Conservation (phyloP, 2,113 vertebrate species). For the Protomyctophum bolini region DNA sequence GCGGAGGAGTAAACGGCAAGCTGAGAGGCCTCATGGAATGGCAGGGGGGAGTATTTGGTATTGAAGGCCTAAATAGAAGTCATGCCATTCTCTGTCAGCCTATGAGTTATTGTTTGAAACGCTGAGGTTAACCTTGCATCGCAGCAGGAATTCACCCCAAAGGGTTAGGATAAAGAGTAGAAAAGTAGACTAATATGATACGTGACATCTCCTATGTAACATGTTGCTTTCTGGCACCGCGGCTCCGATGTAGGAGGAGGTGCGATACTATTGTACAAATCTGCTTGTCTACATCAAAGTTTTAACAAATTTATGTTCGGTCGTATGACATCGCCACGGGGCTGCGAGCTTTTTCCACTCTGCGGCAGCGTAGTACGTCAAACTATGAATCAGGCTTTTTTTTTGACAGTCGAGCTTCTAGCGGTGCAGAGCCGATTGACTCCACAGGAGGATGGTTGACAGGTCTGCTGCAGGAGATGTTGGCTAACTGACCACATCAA, state of each 20-base stretch:
- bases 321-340: no score
- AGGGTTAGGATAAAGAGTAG: neutral
- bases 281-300: neutral
- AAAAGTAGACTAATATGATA: neutral
- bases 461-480: no score
- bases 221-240: neutral
- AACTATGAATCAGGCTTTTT: no score
- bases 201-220: neutral
- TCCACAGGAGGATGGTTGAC: no score
- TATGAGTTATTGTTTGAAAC: conserved; percentile 39
- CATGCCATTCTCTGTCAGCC: conserved; percentile 55
- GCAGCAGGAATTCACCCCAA: neutral
- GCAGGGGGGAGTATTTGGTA: conserved; percentile 61
- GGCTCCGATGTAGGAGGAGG: neutral
- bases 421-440: no score
- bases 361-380: no score
- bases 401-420: no score
- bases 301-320: no score
- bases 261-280: neutral
- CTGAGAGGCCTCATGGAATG: conserved; percentile 40
- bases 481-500: conserved; percentile 18
- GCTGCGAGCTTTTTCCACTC: no score
- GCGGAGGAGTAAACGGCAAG: conserved; percentile 20
- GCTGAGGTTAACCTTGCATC: neutral
- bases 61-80: conserved; percentile 67